Evolutionary conservation across 2,797 vertebrate genomes (phyloP), one percentile per base, ranked within the genome.

Genomic region (Eurystomus glaucurus): DNA sequence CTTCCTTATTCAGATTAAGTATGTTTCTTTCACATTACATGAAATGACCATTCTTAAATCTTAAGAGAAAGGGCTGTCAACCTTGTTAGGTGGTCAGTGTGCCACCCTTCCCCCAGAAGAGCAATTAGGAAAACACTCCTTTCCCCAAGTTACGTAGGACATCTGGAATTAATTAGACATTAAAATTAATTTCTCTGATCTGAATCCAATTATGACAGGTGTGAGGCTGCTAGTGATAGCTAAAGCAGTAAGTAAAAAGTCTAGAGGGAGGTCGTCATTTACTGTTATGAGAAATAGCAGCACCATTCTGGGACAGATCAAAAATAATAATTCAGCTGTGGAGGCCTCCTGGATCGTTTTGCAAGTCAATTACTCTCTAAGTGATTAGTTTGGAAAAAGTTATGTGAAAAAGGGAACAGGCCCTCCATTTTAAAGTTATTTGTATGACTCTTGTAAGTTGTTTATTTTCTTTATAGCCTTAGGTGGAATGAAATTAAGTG

Each of bases 101-200:
- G 45, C 74, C 58, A 90, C 45, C 23, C 60, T 79, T 96, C 78
- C 46, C 84, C 37, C 82, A 35, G 79, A 75, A 86, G 61, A 46
- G 64, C 22, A 54, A 92, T 93, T 87, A 87, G 89, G 60, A 96
- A 97, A 89, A 57, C 52, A 91, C 70, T 96, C 85, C 66, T 84
- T 96, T 96, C 75, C 77, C 60, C n/a, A 19, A 39, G 41, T 88
- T 93, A 80, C 35, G 72, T 31, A 72, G 70, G 70, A 80, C 97
- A 96, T 97, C 97, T 98, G 97, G 95, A 98, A 97, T 94, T 88
- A 96, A 97, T 97, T 98, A 97, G 97, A 95, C 97, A 96, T 97
- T 98, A 69, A 95, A 97, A 98, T 96, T 60, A 96, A 90, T 79
- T 94, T 97, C 83, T 98, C 92, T 98, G 97, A 98, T 98, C 92